A percentile compares a stretch with the other conserved stretches of the same genome.
Evolutionary conservation across 2,888 invertebrate genomes (phyloP).

Genomic region (Boloria euphrosyne): DNA sequence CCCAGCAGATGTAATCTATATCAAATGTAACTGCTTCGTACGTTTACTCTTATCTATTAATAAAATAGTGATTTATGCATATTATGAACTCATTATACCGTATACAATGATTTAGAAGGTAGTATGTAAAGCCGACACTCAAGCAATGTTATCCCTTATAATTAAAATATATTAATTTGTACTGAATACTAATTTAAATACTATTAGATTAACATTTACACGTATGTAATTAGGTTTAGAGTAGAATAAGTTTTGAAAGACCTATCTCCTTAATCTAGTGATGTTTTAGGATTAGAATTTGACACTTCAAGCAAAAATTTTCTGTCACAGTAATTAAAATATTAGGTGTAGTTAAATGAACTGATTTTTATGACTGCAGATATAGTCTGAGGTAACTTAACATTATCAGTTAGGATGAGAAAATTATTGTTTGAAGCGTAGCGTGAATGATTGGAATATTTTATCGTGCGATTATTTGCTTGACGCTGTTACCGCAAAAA

Average conservation of each 20-base stretch:
- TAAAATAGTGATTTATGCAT: slow-evolving; percentile 29
- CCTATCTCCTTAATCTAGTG: slow-evolving; percentile 21
- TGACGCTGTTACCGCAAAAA: slow-evolving; percentile 33
- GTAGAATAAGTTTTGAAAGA: slow-evolving; percentile 32
- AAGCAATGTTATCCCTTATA: slow-evolving; percentile 37
- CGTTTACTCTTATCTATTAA: slow-evolving; percentile 28
- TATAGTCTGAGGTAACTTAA: slow-evolving; percentile 65
- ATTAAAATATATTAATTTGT: slow-evolving; percentile 34
- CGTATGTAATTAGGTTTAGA: slow-evolving; percentile 38
- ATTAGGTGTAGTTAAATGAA: slow-evolving; percentile 58
- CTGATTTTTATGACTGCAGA: slow-evolving; percentile 65
- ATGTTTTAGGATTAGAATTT: slow-evolving; percentile 27
- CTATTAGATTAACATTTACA: slow-evolving; percentile 38
- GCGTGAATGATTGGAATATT: slow-evolving; percentile 21
- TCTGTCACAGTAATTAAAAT: slow-evolving; percentile 50
- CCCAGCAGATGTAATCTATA: slow-evolving; percentile 35
- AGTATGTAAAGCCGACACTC: slow-evolving; percentile 27
- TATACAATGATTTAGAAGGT: slow-evolving; percentile 26
- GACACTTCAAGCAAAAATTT: slow-evolving; percentile 65
- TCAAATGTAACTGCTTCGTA: slow-evolving; percentile 38
- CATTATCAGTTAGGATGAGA: slow-evolving; percentile 49
- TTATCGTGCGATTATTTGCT: slow-evolving; percentile 29
- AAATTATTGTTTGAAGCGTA: slow-evolving; percentile 69
- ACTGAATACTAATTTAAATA: slow-evolving; percentile 36
- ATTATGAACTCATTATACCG: slow-evolving; percentile 27